Base-by-base conservation (phyloP, 2,888 invertebrate species). In the Catocala sponsa region DNA sequence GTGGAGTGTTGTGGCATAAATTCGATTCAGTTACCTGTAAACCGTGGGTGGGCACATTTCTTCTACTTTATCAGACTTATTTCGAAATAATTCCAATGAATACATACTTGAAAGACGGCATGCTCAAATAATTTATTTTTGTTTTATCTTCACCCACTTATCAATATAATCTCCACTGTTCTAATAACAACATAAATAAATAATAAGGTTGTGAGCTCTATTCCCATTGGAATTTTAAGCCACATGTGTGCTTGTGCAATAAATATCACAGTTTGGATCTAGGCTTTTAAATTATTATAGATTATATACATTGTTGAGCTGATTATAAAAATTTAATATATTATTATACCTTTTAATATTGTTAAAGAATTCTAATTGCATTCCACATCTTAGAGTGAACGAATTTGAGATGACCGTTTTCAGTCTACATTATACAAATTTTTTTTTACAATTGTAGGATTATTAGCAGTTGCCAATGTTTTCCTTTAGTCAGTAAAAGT, bases 401-500 rank as follows among this genome's bases (percentile, higher is more conserved):
- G 94, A 94, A 94, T 94, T 94, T 94, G 94, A 91, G 91, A 92
- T 88, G 91, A 92, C 94, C 90, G 90, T 93, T 94, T 93, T 93
- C 92, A 93, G 92, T 93, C 93, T 93, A 93, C 92, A 94, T 93
- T 94, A 91, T 94, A 94, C 92, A 91, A 92, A 88, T 93, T 76
- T 92, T 91, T 81, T 94, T 94, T 94, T 94, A 93, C 91, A 91
- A 91, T 90, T 87, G 88, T 94, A 94, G 91, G 91, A 90, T 94
- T 94, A 94, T 94, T 94, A 94, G 94, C 93, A 91, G 93, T 92
- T 93, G 94, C 94, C 94, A 94, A 94, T 93, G 92, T 94, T 93
- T 95, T 96, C 95, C 95, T 96, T 96, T 96, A 97, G 96, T 96
- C 96, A 96, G 96, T 96, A 96, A 95, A 96, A 97, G 96, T 96